Conservation (phyloP, 2,113 vertebrate species). For the Bettongia penicillata region DNA sequence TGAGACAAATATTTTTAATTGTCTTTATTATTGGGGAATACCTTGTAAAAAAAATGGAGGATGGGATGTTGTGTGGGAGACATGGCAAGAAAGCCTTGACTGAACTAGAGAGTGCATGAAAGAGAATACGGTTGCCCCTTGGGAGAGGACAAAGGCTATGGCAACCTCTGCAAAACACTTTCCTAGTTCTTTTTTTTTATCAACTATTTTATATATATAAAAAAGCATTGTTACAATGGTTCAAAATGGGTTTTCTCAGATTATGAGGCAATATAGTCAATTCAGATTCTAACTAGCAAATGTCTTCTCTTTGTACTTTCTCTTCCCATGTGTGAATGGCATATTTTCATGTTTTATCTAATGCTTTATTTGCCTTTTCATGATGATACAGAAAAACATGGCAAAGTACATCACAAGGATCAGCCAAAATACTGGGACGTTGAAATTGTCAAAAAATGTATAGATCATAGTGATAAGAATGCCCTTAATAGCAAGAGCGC, state of each 20-base stretch:
- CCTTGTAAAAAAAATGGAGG: not conserved
- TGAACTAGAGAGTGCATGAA: not conserved
- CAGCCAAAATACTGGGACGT: slow-evolving; percentile 98
- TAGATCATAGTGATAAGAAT: slow-evolving; percentile 85
- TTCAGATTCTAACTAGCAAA: slow-evolving; percentile 55
- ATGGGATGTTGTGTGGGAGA: not conserved
- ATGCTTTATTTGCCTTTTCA: slow-evolving; percentile 99
- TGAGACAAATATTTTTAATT: not conserved
- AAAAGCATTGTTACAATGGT: slow-evolving; percentile 86
- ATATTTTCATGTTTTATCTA: slow-evolving; percentile 99
- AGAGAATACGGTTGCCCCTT: not conserved
- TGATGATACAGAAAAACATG: slow-evolving; percentile 99
- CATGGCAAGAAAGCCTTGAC: not conserved
- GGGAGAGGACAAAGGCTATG: not conserved
- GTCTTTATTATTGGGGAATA: not conserved
- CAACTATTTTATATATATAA: slow-evolving; percentile 83
- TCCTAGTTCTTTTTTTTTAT: not conserved
- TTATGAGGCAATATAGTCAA: slow-evolving; percentile 77
- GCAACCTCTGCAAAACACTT: not conserved
- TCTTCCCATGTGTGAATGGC: slow-evolving; percentile 98
- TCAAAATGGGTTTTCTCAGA: slow-evolving; percentile 85
- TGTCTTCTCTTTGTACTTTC: slow-evolving; percentile 97
- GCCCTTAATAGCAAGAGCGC: slow-evolving; percentile 97
- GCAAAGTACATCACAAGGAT: slow-evolving; percentile 99
- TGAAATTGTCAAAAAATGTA: slow-evolving; percentile 89